Base-by-base conservation (phyloP, 2,113 vertebrate genomes). In the Micromys minutus region DNA sequence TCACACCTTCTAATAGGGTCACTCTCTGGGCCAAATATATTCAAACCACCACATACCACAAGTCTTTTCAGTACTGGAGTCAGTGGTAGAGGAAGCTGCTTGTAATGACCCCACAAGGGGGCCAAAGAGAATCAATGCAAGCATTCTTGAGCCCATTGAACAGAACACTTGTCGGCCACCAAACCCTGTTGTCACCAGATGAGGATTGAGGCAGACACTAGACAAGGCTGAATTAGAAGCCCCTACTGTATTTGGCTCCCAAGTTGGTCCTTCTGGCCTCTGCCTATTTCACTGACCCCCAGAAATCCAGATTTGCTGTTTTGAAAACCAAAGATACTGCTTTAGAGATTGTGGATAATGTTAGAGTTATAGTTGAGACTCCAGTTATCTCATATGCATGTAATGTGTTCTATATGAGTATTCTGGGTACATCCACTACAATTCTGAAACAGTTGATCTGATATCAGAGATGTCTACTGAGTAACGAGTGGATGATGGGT, bases 251-350 rank as follows among this genome's bases (percentile, higher is more conserved):
- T 67, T 45, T 61, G 50, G 11, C 7, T 4, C 34, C 50, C 59
- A 13, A 12, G 50, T 77, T 59, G 31, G 67, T 61, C 29, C 16
- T 81, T 76, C 72, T 45, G 29, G 9, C 69, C 69, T 94, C 22
- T 15, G 1, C 7, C 12, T 2, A 1, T 3, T 0, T 52, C 61
- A 39, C 61, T 34, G 26, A 45, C 31, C 36, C 34, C 11, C 5
- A 65, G 17, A 84, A 80, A 16, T 16, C 2, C 29, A 61, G 31
- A 17, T 74, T 57, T 52, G 17, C 13, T 65, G 59, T 29, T 59
- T 77, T 71, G 55, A 89, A 39, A 65, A 67, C n/a, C 55, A 93
- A 12, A 79, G 36, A 15, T 45, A 52, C 1, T 42, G n/a, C 93
- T 67, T 42, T 39, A 72, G 12, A 90, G 39, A 76, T 5, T 50